Conservation (phyloP, 2,113 vertebrate species). For the Epinephelus fuscoguttatus region DNA sequence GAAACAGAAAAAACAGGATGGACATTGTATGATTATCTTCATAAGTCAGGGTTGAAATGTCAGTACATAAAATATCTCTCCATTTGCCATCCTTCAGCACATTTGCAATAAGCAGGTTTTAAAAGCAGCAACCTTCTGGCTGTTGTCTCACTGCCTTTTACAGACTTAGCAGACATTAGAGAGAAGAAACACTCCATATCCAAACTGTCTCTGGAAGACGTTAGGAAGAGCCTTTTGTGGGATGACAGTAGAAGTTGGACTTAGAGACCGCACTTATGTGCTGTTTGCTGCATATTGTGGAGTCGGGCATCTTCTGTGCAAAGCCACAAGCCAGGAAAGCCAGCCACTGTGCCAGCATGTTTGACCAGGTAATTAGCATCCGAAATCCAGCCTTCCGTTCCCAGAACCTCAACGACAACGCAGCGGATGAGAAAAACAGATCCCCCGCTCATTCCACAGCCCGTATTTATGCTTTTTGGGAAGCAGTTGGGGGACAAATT, state of each 20-base stretch:
- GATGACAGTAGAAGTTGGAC: constrained; percentile 32
- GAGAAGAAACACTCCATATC: constrained; percentile 3
- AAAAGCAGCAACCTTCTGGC: constrained; percentile 13
- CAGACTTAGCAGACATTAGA: constrained; percentile 4
- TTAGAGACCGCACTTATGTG: constrained; percentile 8
- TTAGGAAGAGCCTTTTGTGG: constrained; percentile 40
- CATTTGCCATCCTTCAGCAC: not conserved
- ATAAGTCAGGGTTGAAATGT: not conserved
- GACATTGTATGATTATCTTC: too few relatives aligned
- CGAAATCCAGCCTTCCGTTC: constrained; percentile 73
- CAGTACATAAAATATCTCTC: not conserved
- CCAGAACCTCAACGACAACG: constrained; percentile 74
- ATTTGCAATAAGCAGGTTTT: constrained; percentile 19
- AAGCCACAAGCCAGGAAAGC: constrained; percentile 61
- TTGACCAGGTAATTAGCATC: constrained; percentile 77
- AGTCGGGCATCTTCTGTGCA: constrained; percentile 47
- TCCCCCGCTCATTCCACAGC: constrained; percentile 62
- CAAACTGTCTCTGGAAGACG: constrained; percentile 28
- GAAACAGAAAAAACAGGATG: too few relatives aligned
- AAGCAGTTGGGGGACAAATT: constrained; percentile 69
- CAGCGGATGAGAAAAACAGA: constrained; percentile 76
- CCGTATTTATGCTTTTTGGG: constrained; percentile 71
- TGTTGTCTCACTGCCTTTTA: constrained; percentile 34
- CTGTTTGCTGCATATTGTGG: constrained; percentile 51
- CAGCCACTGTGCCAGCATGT: constrained; percentile 65